Percentiles rank a stretch among this genome's conserved stretches.
These are phyloP conservation scores for Hozukius guyotensis DNA, from an alignment of 2,797 vertebrate genomes.

Conservation along the genomic window DNA sequence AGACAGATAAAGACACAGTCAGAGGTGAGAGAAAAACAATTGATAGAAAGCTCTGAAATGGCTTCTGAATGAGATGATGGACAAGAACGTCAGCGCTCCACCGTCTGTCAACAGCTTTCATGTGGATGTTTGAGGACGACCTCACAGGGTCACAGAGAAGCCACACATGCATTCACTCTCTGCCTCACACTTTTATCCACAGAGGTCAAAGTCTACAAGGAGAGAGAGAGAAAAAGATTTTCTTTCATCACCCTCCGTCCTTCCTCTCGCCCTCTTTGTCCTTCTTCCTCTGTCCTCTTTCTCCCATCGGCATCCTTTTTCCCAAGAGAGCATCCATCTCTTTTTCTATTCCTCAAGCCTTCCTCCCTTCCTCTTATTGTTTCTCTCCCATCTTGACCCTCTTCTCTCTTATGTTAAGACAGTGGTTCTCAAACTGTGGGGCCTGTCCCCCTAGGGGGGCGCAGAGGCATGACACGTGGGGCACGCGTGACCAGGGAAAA, in stretches of 20 bases:
- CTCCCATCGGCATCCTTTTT: slow-evolving; percentile 9
- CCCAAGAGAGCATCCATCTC: slow-evolving; percentile 11
- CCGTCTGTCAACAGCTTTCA: slow-evolving; percentile 34
- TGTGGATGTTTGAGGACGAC: slow-evolving; percentile 1
- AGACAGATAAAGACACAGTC: background rate
- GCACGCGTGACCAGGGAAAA: no score
- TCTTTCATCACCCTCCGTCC: slow-evolving; percentile 9
- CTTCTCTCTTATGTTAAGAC: slow-evolving; percentile 18
- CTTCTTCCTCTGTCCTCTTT: slow-evolving; percentile 7
- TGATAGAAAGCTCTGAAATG: slow-evolving; percentile 15
- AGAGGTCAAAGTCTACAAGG: slow-evolving; percentile 37
- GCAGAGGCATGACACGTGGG: no score
- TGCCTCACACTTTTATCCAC: slow-evolving; percentile 8
- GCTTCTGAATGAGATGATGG: slow-evolving; percentile 1
- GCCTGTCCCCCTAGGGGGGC: fast-evolving
- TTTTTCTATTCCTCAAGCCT: slow-evolving; percentile 11
- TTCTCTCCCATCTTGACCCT: background rate
- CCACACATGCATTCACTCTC: background rate
- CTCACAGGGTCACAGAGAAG: slow-evolving; percentile 10
- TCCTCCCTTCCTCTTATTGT: slow-evolving; percentile 17
- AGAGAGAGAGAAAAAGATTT: background rate
- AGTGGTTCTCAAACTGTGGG: no score
- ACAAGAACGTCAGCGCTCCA: background rate
- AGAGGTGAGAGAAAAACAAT: background rate
- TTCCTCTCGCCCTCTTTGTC: background rate